Conservation (phyloP, 2,113 vertebrate species). For the Castor canadensis region DNA sequence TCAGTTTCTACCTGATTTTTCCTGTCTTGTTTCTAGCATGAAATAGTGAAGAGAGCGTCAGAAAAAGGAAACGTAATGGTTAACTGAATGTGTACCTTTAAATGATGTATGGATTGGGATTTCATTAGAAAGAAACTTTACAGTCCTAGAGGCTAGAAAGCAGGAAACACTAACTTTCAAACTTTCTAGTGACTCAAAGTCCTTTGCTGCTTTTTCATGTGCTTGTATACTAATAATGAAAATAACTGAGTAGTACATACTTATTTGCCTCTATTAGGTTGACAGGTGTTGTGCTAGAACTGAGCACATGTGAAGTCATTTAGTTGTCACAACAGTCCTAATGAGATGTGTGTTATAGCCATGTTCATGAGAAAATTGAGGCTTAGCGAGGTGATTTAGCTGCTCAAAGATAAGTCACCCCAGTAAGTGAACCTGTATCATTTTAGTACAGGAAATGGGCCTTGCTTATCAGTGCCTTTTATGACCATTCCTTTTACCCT, state of each 20-base stretch:
- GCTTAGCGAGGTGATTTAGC: neutral
- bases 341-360: neutral
- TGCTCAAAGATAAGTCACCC: neutral
- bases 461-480: neutral
- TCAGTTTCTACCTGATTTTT: neutral
- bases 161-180: neutral
- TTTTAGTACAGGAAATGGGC: neutral
- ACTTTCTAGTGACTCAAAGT: neutral
- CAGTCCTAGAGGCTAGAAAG: neutral
- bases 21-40: neutral
- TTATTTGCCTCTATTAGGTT: neutral
- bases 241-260: neutral
- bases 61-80: neutral
- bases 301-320: neutral
- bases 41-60: neutral
- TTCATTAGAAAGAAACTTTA: neutral
- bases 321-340: neutral
- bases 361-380: neutral
- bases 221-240: neutral
- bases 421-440: neutral
- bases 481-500: neutral
- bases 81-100: neutral
- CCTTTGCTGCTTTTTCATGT: neutral
- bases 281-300: neutral
- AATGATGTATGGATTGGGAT: neutral